Evolutionary conservation across 2,113 vertebrate genomes (phyloP).

Genomic region (Dicaeum eximium): DNA sequence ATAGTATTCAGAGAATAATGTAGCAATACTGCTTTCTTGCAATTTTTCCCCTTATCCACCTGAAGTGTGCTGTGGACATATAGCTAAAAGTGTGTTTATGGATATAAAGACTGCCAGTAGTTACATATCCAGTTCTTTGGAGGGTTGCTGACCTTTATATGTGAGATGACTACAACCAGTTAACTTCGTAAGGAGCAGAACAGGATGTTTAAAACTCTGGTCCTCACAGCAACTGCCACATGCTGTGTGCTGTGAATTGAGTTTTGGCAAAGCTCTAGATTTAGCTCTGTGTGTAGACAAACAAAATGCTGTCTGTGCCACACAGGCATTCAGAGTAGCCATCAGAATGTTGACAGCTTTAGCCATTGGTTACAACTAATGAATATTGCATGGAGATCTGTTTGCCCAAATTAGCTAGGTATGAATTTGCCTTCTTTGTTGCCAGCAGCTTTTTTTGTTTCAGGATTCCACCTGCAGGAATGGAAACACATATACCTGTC

Average conservation of each 20-base stretch:
- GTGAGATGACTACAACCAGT: not conserved
- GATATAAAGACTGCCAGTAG: not conserved
- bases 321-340: not conserved
- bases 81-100: not conserved
- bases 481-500: slow-evolving; percentile 95
- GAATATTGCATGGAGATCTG: not conserved
- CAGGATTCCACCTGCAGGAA: slow-evolving; percentile 90
- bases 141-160: not conserved
- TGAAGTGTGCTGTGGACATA: not conserved
- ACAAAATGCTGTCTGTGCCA: not conserved
- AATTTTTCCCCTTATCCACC: not conserved
- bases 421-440: not conserved
- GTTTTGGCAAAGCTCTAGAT: not conserved
- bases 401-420: not conserved
- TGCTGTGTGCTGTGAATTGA: not conserved
- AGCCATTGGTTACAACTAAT: not conserved
- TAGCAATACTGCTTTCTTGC: not conserved
- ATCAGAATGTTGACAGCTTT: not conserved
- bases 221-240: not conserved
- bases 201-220: not conserved
- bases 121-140: not conserved
- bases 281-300: not conserved
- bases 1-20: not conserved
- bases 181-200: not conserved
- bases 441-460: slow-evolving; percentile 48